phyloP scores from a whole-genome alignment of 2,888 invertebrate species.

The Stratiomys singularior region DNA sequence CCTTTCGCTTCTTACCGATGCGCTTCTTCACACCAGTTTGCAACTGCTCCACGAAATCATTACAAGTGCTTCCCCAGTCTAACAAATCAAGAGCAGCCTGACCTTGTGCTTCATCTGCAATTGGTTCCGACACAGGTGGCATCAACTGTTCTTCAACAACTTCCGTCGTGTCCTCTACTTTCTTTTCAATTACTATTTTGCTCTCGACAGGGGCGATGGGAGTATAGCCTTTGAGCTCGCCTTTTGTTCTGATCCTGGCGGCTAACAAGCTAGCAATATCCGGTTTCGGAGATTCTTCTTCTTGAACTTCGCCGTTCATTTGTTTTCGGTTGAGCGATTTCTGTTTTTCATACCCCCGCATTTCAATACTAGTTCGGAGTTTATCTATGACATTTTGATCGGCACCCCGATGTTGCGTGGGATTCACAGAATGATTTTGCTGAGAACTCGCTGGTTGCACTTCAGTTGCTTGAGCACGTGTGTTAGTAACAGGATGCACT shows the following conservation, averaged over 20 bases:
- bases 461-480: background rate
- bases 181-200: conserved; percentile 58
- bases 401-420: conserved; percentile 67
- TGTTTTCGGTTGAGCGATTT: conserved; percentile 63
- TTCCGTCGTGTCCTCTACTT: background rate
- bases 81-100: conserved; percentile 51
- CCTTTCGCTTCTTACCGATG: conserved; percentile 65
- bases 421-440: conserved; percentile 49
- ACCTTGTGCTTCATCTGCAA: background rate
- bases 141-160: conserved; percentile 24
- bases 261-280: conserved; percentile 72
- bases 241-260: conserved; percentile 85
- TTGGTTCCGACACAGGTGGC: conserved; percentile 51
- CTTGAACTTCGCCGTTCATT: conserved; percentile 52
- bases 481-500: background rate
- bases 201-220: conserved; percentile 54
- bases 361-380: conserved; percentile 77
- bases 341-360: conserved; percentile 69
- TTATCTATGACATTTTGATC: conserved; percentile 78
- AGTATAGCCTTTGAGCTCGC: conserved; percentile 76
- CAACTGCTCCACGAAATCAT: conserved; percentile 81
- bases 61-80: conserved; percentile 77
- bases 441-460: background rate
- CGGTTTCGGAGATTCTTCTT: conserved; percentile 61
- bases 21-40: conserved; percentile 71